A percentile compares a stretch with the other conserved stretches of the same genome.
These are phyloP conservation scores for Eutrigla gurnardus DNA, from an alignment of 2,797 vertebrate genomes.

Conservation along the genomic window DNA sequence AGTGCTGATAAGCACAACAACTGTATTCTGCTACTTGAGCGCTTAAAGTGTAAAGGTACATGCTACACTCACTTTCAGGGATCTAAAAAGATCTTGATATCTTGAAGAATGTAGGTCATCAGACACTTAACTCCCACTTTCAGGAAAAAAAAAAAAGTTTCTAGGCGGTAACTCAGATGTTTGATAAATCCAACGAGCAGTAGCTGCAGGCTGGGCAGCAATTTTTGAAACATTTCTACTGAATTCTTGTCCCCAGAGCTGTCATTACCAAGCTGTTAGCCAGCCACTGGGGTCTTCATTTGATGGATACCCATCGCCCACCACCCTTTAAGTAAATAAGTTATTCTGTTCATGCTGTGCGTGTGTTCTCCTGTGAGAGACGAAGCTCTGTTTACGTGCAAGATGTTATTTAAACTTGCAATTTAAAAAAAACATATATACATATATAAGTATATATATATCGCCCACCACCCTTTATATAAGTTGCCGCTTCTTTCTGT, in stretches of 20 bases:
- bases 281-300: conserved; percentile 66
- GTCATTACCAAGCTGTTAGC: conserved; percentile 71
- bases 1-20: conserved; percentile 10
- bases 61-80: background rate
- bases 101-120: conserved; percentile 15
- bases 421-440: background rate
- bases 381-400: conserved; percentile 20
- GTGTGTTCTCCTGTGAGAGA: conserved; percentile 18
- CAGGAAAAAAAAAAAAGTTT: background rate
- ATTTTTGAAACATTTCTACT: conserved; percentile 40
- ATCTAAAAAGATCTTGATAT: background rate
- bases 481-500: background rate
- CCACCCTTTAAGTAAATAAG: conserved; percentile 79
- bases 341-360: conserved; percentile 25
- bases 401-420: background rate
- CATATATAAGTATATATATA: no score
- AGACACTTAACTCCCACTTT: background rate
- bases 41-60: conserved; percentile 3
- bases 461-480: no score
- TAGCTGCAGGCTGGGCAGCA: conserved; percentile 53
- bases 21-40: background rate
- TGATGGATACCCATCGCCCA: conserved; percentile 75
- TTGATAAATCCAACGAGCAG: conserved; percentile 38
- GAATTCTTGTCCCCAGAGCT: conserved; percentile 66
- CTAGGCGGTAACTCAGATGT: conserved; percentile 31